These are phyloP conservation scores for Hetaerina americana DNA, from an alignment of 1,140 invertebrate species.

Conservation along the genomic window DNA sequence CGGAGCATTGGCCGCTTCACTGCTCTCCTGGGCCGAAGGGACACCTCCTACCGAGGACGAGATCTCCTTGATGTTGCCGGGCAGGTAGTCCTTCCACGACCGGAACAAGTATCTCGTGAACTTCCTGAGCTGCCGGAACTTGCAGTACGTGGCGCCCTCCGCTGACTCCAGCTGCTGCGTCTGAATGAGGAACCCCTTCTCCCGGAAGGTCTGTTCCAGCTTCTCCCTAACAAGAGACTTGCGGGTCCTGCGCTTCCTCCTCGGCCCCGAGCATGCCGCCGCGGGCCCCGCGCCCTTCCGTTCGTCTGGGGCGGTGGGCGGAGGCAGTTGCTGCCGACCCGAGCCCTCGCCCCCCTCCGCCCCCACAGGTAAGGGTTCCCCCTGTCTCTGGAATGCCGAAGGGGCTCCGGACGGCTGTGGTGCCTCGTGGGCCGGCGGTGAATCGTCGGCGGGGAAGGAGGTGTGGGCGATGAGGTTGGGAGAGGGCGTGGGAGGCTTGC, in stretches of 20 bases:
- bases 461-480: background rate
- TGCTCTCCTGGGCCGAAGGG: background rate
- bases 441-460: constrained; percentile 1
- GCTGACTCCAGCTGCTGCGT: constrained; percentile 84
- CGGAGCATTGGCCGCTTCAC: background rate
- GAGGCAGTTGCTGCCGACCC: background rate
- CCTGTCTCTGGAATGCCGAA: constrained; percentile 22
- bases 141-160: constrained; percentile 85
- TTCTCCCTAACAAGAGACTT: constrained; percentile 75
- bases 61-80: constrained; percentile 50
- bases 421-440: background rate
- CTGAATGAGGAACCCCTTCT: constrained; percentile 83
- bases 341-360: constrained; percentile 20
- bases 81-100: constrained; percentile 86
- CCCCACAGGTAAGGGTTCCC: background rate
- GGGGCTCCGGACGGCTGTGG: background rate
- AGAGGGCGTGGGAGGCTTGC: background rate
- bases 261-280: constrained; percentile 22
- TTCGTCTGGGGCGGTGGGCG: constrained; percentile 11
- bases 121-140: constrained; percentile 79
- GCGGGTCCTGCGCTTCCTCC: constrained; percentile 57
- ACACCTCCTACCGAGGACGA: constrained; percentile 8
- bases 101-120: constrained; percentile 83
- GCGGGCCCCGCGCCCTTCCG: constrained; percentile 8
- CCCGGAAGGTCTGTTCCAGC: constrained; percentile 80